A percentile compares a stretch with the other conserved stretches of the same genome.
Conservation (phyloP, 1,140 invertebrate species). For the Apis dorsata region DNA sequence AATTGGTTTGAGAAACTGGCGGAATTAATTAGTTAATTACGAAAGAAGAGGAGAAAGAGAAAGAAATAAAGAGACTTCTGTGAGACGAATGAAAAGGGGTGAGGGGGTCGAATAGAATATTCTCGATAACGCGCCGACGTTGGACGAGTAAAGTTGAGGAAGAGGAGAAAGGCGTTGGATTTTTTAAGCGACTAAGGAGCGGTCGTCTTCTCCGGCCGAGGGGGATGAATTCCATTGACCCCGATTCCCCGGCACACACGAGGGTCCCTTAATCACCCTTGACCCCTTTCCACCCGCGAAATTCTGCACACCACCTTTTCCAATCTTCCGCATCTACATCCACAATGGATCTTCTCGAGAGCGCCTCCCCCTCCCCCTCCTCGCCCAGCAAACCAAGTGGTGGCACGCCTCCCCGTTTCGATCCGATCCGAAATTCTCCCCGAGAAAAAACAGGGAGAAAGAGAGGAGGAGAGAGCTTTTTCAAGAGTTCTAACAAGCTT, state of each 20-base stretch:
- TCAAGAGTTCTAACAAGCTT: too few relatives aligned
- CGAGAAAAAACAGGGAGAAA: too few relatives aligned
- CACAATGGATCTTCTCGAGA: conserved; percentile 31
- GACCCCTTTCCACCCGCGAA: conserved; percentile 54
- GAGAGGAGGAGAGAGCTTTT: too few relatives aligned
- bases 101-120: background rate
- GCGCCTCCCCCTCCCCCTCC: background rate
- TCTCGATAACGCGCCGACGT: conserved; percentile 5
- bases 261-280: conserved; percentile 63
- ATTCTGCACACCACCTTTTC: conserved; percentile 52
- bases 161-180: conserved; percentile 12
- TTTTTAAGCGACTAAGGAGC: conserved; percentile 35
- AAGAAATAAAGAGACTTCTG: too few relatives aligned
- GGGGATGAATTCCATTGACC: conserved; percentile 62
- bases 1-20: too few relatives aligned
- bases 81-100: too few relatives aligned
- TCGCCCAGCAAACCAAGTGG: background rate
- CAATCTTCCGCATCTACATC: conserved; percentile 51
- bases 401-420: background rate
- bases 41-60: too few relatives aligned
- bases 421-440: background rate
- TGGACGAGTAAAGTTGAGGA: conserved; percentile 1
- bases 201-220: background rate
- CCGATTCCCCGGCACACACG: conserved; percentile 37
- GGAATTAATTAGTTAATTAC: too few relatives aligned